Conservation (phyloP, 2,888 invertebrate species). For the Trissonchulus latispiculum region DNA sequence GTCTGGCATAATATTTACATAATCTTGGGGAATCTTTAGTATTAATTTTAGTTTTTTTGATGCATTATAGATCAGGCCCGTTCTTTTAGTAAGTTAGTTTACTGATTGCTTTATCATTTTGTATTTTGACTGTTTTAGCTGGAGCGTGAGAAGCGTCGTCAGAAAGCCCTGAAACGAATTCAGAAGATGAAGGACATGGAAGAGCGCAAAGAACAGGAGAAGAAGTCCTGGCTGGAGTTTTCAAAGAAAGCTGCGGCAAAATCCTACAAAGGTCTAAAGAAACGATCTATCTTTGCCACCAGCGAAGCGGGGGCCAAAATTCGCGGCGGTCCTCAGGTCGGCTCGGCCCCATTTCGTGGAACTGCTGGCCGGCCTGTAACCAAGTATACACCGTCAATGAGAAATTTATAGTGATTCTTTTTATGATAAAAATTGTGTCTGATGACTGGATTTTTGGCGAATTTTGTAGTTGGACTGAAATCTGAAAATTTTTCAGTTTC, state of each 20-base stretch:
- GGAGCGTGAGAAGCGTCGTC: constrained; percentile 46
- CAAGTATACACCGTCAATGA: not conserved
- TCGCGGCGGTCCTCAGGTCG: not conserved
- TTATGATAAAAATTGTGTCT: no score
- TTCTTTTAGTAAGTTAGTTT: no score
- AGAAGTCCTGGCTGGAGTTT: constrained; percentile 93
- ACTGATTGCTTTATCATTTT: no score
- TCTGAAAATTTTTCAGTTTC: no score
- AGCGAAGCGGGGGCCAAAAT: not conserved
- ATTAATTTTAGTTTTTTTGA: no score
- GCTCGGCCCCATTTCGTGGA: not conserved
- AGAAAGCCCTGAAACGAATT: constrained; percentile 87
- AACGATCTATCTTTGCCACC: constrained; percentile 93
- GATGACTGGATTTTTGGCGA: no score
- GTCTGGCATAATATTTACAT: no score
- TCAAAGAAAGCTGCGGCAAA: constrained; percentile 61
- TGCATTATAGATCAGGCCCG: no score
- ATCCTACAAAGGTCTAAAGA: constrained; percentile 50
- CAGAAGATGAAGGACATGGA: constrained; percentile 87
- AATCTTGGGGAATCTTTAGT: no score
- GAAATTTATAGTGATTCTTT: not conserved
- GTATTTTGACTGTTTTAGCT: not conserved
- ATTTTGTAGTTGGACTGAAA: no score
- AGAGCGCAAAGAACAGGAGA: constrained; percentile 87
- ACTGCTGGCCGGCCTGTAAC: not conserved